Evolutionary conservation across 2,888 invertebrate genomes (phyloP).

Genomic region (Bombylius major): DNA sequence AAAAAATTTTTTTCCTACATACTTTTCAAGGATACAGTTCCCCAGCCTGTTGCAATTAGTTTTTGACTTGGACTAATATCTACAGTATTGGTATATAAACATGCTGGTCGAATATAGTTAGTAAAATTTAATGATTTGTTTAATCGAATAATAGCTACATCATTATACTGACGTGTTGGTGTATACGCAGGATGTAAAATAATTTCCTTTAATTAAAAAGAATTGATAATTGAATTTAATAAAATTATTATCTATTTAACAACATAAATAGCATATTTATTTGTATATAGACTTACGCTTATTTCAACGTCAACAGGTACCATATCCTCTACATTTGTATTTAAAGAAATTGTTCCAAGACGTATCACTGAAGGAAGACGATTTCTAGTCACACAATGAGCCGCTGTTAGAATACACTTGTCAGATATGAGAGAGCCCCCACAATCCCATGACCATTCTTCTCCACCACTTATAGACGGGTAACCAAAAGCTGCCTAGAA

Average conservation of each 20-base stretch:
- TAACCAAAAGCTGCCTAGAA: slow-evolving; percentile 11
- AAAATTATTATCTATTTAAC: neutral
- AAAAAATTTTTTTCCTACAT: too few relatives aligned
- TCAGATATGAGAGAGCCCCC: slow-evolving; percentile 14
- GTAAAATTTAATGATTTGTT: slow-evolving; percentile 7
- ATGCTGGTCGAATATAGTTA: slow-evolving; percentile 17
- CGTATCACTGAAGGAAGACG: slow-evolving; percentile 8
- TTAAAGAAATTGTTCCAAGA: slow-evolving; percentile 10
- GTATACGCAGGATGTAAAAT: slow-evolving; percentile 12
- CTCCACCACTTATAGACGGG: neutral
- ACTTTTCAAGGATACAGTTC: slow-evolving; percentile 5
- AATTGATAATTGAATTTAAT: neutral
- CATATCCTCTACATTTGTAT: neutral
- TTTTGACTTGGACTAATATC: slow-evolving; percentile 8
- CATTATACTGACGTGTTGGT: slow-evolving; percentile 13
- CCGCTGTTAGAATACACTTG: slow-evolving; percentile 10
- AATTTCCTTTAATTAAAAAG: slow-evolving; percentile 9
- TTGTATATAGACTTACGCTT: slow-evolving; percentile 2
- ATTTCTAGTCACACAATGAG: slow-evolving; percentile 11
- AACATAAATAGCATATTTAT: neutral
- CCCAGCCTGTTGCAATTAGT: slow-evolving; percentile 21
- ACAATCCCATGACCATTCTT: slow-evolving; percentile 5
- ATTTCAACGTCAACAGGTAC: slow-evolving; percentile 6
- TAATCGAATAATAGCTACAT: slow-evolving; percentile 20
- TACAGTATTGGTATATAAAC: slow-evolving; percentile 15